phyloP scores from a whole-genome alignment of 2,113 vertebrate genomes.

The Nansenia antarctica region DNA sequence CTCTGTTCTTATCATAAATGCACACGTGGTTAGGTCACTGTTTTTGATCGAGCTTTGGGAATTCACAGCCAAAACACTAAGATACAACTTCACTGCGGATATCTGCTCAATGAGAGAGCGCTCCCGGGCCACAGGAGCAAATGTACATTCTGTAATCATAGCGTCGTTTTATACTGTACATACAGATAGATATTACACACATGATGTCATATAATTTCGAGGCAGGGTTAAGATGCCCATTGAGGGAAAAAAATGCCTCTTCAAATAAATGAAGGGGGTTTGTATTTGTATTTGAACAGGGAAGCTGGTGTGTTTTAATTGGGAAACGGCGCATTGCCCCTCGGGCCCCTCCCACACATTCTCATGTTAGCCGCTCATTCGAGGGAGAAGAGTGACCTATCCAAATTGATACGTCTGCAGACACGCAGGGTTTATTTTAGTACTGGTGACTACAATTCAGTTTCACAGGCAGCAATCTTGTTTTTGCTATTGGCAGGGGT shows the following conservation, averaged over 20 bases:
- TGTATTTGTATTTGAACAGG: slow-evolving; percentile 51
- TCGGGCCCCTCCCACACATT: slow-evolving; percentile 62
- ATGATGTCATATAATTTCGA: slow-evolving; percentile 73
- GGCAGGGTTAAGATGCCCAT: slow-evolving; percentile 20
- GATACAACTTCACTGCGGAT: slow-evolving; percentile 18
- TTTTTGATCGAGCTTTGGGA: slow-evolving; percentile 55
- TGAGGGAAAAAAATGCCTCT: slow-evolving; percentile 56
- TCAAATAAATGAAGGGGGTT: slow-evolving; percentile 16
- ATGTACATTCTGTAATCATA: slow-evolving; percentile 74
- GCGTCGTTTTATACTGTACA: slow-evolving; percentile 81
- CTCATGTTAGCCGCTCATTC: slow-evolving; percentile 52
- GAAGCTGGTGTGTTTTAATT: slow-evolving; percentile 54
- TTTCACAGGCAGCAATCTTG: slow-evolving; percentile 48
- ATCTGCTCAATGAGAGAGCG: slow-evolving; percentile 53
- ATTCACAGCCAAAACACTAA: slow-evolving; percentile 42
- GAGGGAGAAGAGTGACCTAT: slow-evolving; percentile 42
- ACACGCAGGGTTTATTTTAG: slow-evolving; percentile 54
- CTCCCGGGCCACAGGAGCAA: slow-evolving; percentile 55
- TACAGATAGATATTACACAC: slow-evolving; percentile 75
- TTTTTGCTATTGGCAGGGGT: slow-evolving; percentile 44
- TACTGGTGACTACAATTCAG: slow-evolving; percentile 48
- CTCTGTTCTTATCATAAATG: slow-evolving; percentile 61
- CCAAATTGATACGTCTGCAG: slow-evolving; percentile 55
- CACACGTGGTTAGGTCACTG: slow-evolving; percentile 55
- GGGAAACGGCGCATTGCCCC: slow-evolving; percentile 58